Evolutionary conservation across 2,888 invertebrate species (phyloP).

Genomic region (Ceraclea dissimilis): DNA sequence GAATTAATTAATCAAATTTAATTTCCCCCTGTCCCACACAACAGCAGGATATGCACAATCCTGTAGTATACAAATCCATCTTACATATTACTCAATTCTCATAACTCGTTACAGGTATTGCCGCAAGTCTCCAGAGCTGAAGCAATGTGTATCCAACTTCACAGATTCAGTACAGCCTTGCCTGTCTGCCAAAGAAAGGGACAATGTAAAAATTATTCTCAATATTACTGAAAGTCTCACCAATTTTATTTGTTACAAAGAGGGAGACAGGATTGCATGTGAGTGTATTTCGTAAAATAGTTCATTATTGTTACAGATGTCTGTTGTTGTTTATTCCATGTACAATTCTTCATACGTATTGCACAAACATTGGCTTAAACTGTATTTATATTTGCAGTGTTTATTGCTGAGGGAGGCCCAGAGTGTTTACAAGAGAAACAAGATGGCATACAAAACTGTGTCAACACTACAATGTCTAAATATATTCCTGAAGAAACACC

Average conservation of each 20-base stretch:
- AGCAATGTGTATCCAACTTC: slow-evolving; percentile 54
- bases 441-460: slow-evolving; percentile 53
- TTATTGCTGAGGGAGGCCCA: slow-evolving; percentile 74
- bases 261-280: slow-evolving; percentile 77
- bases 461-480: slow-evolving; percentile 52
- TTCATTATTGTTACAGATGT: no score
- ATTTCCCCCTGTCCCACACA: no score
- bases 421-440: slow-evolving; percentile 60
- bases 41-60: no score
- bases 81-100: no score
- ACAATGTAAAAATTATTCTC: slow-evolving; percentile 52
- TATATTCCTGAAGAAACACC: slow-evolving; percentile 42
- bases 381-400: slow-evolving; percentile 52
- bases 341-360: neutral
- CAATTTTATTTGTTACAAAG: slow-evolving; percentile 69
- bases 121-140: slow-evolving; percentile 51
- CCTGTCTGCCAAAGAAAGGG: slow-evolving; percentile 53
- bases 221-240: slow-evolving; percentile 63
- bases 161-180: slow-evolving; percentile 54
- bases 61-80: no score
- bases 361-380: neutral
- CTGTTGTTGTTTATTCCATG: neutral
- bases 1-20: no score
- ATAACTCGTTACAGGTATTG: slow-evolving; percentile 66
- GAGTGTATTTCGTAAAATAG: slow-evolving; percentile 33